phyloP scores from a whole-genome alignment of 2,797 vertebrate species.

The Mus spretus region DNA sequence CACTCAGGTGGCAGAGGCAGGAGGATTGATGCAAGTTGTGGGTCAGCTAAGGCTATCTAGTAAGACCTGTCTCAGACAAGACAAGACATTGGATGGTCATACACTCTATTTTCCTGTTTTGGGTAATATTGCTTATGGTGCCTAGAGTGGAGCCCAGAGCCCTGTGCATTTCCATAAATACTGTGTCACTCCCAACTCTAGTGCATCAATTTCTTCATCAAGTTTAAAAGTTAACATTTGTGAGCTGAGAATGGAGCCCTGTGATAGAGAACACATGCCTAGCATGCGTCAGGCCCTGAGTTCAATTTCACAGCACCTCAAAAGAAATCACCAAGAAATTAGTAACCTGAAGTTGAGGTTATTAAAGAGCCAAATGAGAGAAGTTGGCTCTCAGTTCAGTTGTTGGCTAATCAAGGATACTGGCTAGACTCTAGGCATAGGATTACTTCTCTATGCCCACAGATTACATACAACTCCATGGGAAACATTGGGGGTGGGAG shows the following conservation, averaged over 20 bases:
- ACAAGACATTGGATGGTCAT: background rate
- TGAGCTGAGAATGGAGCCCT: background rate
- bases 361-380: background rate
- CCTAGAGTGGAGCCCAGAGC: background rate
- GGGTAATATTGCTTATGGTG: background rate
- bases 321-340: background rate
- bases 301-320: background rate
- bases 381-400: background rate
- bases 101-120: background rate
- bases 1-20: background rate
- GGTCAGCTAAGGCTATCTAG: background rate
- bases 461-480: background rate
- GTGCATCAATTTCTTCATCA: conserved; percentile 4
- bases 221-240: conserved; percentile 32
- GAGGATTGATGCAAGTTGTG: background rate
- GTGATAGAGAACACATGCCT: no score
- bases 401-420: background rate
- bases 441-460: background rate
- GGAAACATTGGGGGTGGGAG: background rate
- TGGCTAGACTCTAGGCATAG: background rate
- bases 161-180: background rate
- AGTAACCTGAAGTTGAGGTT: background rate
- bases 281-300: background rate
- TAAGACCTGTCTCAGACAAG: background rate
- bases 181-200: background rate